phyloP scores from a whole-genome alignment of 2,888 invertebrate species.

The Carabus problematicus region DNA sequence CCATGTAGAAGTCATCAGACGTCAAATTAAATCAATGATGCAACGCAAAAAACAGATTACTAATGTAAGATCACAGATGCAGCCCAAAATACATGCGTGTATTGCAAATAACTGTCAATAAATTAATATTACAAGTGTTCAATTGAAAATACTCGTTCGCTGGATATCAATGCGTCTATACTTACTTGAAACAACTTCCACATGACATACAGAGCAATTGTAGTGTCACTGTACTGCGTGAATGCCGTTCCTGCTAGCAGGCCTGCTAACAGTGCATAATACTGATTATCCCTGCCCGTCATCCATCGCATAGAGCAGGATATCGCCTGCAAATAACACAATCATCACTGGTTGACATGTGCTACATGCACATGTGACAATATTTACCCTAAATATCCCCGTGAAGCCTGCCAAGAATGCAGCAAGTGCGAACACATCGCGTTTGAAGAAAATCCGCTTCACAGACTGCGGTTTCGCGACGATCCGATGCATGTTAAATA shows the following conservation, averaged over 20 bases:
- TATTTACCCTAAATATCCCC: slow-evolving; percentile 70
- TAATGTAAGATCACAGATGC: slow-evolving; percentile 10
- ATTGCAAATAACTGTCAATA: slow-evolving; percentile 8
- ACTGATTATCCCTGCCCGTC: slow-evolving; percentile 66
- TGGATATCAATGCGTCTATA: slow-evolving; percentile 24
- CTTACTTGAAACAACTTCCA: slow-evolving; percentile 83
- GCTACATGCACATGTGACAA: background rate
- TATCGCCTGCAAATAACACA: slow-evolving; percentile 60
- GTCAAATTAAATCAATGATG: too few species aligned
- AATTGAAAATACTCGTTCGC: background rate
- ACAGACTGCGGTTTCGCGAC: slow-evolving; percentile 62
- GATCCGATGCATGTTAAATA: slow-evolving; percentile 65
- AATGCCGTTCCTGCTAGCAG: slow-evolving; percentile 75
- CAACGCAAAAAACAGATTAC: too few species aligned
- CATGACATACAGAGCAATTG: slow-evolving; percentile 80
- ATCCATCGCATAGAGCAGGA: slow-evolving; percentile 72
- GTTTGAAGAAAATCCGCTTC: slow-evolving; percentile 63
- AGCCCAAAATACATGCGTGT: too few species aligned
- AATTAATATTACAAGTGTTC: slow-evolving; percentile 12
- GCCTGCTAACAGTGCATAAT: slow-evolving; percentile 74
- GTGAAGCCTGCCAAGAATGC: slow-evolving; percentile 74
- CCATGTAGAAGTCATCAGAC: too few species aligned
- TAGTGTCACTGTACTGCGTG: slow-evolving; percentile 76
- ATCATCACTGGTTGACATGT: too few species aligned
- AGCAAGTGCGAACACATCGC: slow-evolving; percentile 67